These are phyloP conservation scores for Ridgeia piscesae DNA, from an alignment of 1,140 invertebrate genomes.

Conservation along the genomic window DNA sequence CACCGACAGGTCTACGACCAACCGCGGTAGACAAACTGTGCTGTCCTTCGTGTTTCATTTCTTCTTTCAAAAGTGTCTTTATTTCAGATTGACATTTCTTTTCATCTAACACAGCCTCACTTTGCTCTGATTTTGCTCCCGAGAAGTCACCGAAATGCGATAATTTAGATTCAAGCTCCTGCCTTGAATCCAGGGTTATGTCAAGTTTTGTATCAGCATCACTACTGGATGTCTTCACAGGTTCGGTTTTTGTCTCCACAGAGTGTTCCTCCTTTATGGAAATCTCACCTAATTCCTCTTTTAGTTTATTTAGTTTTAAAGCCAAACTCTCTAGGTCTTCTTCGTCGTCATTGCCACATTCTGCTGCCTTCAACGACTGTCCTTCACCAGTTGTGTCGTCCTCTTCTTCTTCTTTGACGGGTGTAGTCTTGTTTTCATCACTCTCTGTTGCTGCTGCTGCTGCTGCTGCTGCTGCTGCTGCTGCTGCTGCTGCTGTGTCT, in stretches of 20 bases:
- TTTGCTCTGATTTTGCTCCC: not conserved
- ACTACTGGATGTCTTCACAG: not conserved
- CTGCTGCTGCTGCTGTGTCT: not conserved
- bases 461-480: not conserved
- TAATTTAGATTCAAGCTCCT: not conserved
- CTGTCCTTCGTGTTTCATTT: not conserved
- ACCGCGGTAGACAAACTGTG: not conserved
- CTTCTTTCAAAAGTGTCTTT: not conserved
- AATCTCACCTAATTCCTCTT: not conserved
- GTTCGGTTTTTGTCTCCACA: not conserved
- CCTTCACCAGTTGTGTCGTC: not conserved
- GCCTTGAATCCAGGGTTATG: not conserved
- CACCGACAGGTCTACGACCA: not conserved
- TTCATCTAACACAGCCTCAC: not conserved
- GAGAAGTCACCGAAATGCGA: not conserved
- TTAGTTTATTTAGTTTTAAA: slow-evolving; percentile 7
- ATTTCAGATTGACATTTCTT: too few species aligned
- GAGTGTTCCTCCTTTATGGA: not conserved
- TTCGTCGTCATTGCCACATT: not conserved
- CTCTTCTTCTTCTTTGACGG: not conserved
- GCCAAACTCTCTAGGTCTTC: not conserved
- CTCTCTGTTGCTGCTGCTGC: not conserved
- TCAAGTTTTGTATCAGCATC: too few species aligned
- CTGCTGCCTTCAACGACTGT: not conserved
- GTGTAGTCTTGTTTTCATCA: not conserved